Conservation (phyloP, 2,113 vertebrate species). For the Ciconia maguari region DNA sequence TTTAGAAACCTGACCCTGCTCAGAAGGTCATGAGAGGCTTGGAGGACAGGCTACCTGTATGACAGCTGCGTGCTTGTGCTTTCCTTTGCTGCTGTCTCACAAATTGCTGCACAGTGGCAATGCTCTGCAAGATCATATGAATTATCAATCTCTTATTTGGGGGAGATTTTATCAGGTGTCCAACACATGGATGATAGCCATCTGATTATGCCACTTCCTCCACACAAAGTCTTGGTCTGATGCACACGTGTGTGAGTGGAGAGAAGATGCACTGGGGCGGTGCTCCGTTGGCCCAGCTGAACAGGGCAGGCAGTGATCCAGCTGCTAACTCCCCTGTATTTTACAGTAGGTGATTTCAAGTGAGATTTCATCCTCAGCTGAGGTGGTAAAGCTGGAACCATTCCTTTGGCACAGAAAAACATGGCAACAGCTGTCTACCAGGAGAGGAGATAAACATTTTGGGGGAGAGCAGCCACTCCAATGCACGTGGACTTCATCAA, state of each 20-base stretch:
- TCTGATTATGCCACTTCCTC: not conserved
- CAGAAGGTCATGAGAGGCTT: not conserved
- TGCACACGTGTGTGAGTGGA: not conserved
- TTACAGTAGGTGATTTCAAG: not conserved
- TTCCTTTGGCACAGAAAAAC: not conserved
- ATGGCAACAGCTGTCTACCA: not conserved
- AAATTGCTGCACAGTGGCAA: not conserved
- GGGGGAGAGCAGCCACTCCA: not conserved
- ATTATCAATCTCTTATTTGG: not conserved
- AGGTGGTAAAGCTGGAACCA: not conserved
- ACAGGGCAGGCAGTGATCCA: not conserved
- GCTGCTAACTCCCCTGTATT: not conserved
- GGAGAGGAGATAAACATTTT: not conserved
- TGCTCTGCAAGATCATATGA: not conserved
- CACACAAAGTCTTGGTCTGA: not conserved
- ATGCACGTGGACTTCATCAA: constrained; percentile 20
- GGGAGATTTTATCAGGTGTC: not conserved
- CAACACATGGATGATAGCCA: not conserved
- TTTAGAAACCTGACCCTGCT: not conserved
- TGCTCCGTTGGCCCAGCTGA: not conserved
- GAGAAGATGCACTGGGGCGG: not conserved
- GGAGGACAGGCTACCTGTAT: not conserved
- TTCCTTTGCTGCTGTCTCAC: not conserved
- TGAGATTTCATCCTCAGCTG: not conserved
- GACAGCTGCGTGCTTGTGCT: not conserved